A percentile compares a stretch with the other conserved stretches of the same genome.
Conservation (phyloP, 2,113 vertebrate genomes). For the Ranitomeya imitator region DNA sequence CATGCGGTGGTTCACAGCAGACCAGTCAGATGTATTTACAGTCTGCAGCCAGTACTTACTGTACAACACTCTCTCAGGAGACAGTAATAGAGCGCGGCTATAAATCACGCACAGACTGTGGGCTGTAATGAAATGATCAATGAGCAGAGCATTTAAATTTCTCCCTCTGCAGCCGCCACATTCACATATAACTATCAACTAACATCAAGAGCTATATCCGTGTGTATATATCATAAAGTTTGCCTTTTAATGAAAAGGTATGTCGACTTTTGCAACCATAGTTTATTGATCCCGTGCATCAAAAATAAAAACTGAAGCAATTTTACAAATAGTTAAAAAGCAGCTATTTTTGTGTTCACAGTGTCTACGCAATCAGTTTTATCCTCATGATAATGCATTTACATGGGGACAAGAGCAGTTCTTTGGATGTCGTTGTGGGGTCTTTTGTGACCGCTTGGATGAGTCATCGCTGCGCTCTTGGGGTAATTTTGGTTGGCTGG, state of each 20-base stretch:
- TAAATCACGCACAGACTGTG: constrained; percentile 26
- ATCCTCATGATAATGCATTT: background rate
- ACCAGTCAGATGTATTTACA: constrained; percentile 24
- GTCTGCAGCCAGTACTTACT: constrained; percentile 33
- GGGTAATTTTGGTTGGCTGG: too few species aligned
- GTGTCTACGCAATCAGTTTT: background rate
- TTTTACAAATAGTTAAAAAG: background rate
- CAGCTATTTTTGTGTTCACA: background rate
- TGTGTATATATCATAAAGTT: background rate
- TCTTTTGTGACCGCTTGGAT: too few species aligned
- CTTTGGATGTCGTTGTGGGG: too few species aligned
- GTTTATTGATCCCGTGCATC: background rate
- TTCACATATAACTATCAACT: background rate
- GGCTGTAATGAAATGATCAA: constrained; percentile 39
- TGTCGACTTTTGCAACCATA: background rate
- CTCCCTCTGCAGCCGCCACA: background rate
- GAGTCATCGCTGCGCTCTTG: too few species aligned
- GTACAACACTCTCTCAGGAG: constrained; percentile 21
- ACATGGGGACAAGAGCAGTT: too few species aligned
- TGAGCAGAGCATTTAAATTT: constrained; percentile 17
- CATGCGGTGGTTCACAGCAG: background rate
- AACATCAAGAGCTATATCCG: background rate
- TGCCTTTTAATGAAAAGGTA: background rate
- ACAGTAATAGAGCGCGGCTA: background rate
- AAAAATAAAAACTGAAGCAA: background rate